phyloP scores from a whole-genome alignment of 53 echinoderm and acorn worm species.

The Paracentrotus lividus region DNA sequence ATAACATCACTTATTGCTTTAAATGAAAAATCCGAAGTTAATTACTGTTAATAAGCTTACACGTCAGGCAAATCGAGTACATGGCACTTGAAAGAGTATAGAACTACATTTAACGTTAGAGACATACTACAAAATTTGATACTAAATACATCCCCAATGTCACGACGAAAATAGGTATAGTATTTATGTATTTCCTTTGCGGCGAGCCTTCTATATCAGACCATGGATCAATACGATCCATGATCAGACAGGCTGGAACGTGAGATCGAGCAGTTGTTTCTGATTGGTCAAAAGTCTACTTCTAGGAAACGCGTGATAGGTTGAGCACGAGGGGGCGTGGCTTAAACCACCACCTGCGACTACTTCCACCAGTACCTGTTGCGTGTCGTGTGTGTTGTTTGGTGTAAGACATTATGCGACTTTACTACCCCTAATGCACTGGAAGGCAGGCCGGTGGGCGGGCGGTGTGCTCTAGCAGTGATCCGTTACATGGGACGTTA shows the following conservation, averaged over 20 bases:
- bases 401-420: not conserved
- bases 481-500: conserved; percentile 54
- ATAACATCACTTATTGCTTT: too few species aligned
- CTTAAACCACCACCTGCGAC: conserved; percentile 21
- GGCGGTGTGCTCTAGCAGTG: not conserved
- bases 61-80: too few species aligned
- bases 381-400: not conserved
- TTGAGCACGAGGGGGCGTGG: conserved; percentile 33
- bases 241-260: not conserved
- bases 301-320: not conserved
- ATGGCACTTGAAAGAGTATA: too few species aligned
- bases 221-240: too few species aligned
- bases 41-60: too few species aligned
- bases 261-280: not conserved
- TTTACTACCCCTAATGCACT: not conserved
- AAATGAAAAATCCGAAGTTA: too few species aligned
- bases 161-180: too few species aligned
- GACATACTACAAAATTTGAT: too few species aligned
- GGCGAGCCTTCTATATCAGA: too few species aligned
- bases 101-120: too few species aligned
- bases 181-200: too few species aligned
- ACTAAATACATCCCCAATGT: too few species aligned
- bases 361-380: conserved; percentile 50
- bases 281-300: conserved; percentile 53
- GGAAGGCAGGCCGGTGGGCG: conserved; percentile 42